Percentiles rank a stretch among this genome's conserved stretches.
Evolutionary conservation across 23 tunicate species (phyloP).

Genomic region (Halocynthia aurantium): DNA sequence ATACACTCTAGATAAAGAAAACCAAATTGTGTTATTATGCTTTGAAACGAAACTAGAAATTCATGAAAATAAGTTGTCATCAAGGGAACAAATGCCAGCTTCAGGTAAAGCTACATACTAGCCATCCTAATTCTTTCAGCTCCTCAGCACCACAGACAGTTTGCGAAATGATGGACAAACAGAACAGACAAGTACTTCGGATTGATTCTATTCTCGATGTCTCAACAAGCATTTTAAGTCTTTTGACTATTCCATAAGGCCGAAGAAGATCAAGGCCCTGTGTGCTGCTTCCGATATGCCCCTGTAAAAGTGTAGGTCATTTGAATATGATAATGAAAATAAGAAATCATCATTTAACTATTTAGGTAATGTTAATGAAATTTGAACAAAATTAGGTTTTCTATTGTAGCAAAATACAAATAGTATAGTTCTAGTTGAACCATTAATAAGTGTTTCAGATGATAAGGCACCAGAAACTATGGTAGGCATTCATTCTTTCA

Average conservation of each 20-base stretch:
- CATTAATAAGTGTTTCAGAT: too few relatives aligned
- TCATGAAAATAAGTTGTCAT: not conserved
- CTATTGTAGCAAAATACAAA: too few relatives aligned
- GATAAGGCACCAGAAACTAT: too few relatives aligned
- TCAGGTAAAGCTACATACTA: constrained; percentile 9
- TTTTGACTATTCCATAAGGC: constrained; percentile 14
- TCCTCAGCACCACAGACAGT: constrained; percentile 75
- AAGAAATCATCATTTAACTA: too few relatives aligned
- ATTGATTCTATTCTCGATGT: constrained; percentile 32
- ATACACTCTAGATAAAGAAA: too few relatives aligned
- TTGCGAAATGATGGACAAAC: constrained; percentile 54
- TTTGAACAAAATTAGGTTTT: too few relatives aligned
- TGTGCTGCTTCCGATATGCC: constrained; percentile 70
- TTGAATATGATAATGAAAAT: too few relatives aligned
- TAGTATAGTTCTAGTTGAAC: too few relatives aligned
- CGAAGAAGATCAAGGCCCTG: constrained; percentile 47
- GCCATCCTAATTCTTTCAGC: constrained; percentile 46
- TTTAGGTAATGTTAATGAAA: too few relatives aligned
- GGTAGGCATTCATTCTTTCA: not conserved
- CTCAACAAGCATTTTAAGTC: constrained; percentile 40
- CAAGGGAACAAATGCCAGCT: not conserved
- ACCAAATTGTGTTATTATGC: not conserved
- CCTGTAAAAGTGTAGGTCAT: not conserved
- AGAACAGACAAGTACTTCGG: constrained; percentile 67
- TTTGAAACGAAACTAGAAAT: not conserved